Evolutionary conservation across 1,140 invertebrate genomes (phyloP), one percentile per base, ranked within the genome.

Genomic region (Anthonomus grandis): DNA sequence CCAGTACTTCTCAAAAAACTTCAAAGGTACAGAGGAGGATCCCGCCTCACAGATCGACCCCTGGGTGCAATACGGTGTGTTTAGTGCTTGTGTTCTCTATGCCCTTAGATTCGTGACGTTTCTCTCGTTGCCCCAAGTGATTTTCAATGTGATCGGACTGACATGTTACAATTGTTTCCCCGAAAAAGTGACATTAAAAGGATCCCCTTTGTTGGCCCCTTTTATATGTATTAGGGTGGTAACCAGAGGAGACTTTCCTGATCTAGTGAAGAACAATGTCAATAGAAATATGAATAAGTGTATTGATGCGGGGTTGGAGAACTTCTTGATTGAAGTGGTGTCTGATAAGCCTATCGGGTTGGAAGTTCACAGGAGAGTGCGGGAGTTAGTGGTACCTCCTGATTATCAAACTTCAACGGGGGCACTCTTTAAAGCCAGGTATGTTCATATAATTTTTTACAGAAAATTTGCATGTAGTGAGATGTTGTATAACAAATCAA

Each of bases 301-400:
- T 70, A 76, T 86, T 45, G 87, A 93, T 69, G 86, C 91, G 4
- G 95, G 95, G 4, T 75, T 98, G 34, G 93, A 97, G 73, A 97
- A 98, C 73, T 99, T 97, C 70, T 85, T 97, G 55, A 90, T 98
- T 64, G 95, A 98, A 81, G 93, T 98, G 17, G 95, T 98, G 0
- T 96, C 93, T 9, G 96, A 98, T 71, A 95, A 93, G 75, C 79
- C 83, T 2, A 79, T 96, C 19, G 83, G 87, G 61, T 71, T 94
- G 25, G 75, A 86, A 1, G 77, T 82, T 18, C 84, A 91, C 68
- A 80, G 86, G 47, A 79, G 87, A 53, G 71, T 83, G 8, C 77
- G 90, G 51, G 91, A 96, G 76, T 81, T 95, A 3, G 88, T 97
- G 9, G 93, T 97, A 2, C 94, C 94, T 22, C 67, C 81, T 4